Percentiles rank a stretch among this genome's conserved stretches.
These are phyloP conservation scores for Desmophyllum pertusum DNA, from an alignment of 92 coral and sea anemone genomes.

Conservation along the genomic window DNA sequence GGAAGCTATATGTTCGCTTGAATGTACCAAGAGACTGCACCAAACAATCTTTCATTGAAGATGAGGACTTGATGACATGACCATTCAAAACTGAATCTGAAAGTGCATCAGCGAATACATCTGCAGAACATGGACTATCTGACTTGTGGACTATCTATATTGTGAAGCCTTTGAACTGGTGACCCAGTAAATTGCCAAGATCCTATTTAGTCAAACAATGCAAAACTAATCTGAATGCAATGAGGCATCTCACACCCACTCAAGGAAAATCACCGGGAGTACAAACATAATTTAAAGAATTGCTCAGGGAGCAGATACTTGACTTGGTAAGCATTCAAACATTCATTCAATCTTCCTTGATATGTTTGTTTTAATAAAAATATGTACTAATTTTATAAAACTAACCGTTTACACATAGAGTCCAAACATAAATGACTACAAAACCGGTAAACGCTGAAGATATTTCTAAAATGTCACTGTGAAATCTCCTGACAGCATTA, in stretches of 20 bases:
- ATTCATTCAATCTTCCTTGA: too few relatives aligned
- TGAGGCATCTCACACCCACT: conserved; percentile 9
- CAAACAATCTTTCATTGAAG: conserved; percentile 33
- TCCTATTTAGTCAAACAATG: conserved; percentile 9
- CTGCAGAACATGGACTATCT: neutral
- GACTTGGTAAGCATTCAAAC: conserved; percentile 2
- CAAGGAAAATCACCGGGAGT: neutral
- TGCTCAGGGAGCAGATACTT: conserved; percentile 14
- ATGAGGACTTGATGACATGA: conserved; percentile 25
- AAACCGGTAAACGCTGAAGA: too few relatives aligned
- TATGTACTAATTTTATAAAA: too few relatives aligned
- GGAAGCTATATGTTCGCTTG: conserved; percentile 65
- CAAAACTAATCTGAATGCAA: neutral
- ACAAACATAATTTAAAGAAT: conserved; percentile 3
- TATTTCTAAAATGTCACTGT: too few relatives aligned
- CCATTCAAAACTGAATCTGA: conserved; percentile 23
- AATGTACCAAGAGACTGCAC: conserved; percentile 63
- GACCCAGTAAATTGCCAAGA: conserved; percentile 12
- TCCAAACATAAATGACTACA: too few relatives aligned
- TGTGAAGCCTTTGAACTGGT: too few relatives aligned
- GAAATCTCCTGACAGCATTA: too few relatives aligned
- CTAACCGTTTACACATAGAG: too few relatives aligned
- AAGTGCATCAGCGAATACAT: conserved; percentile 32
- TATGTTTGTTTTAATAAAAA: too few relatives aligned
- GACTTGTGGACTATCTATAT: too few relatives aligned